Evolutionary conservation across 2,113 vertebrate genomes (phyloP).

Genomic region (Barnardius zonarius): DNA sequence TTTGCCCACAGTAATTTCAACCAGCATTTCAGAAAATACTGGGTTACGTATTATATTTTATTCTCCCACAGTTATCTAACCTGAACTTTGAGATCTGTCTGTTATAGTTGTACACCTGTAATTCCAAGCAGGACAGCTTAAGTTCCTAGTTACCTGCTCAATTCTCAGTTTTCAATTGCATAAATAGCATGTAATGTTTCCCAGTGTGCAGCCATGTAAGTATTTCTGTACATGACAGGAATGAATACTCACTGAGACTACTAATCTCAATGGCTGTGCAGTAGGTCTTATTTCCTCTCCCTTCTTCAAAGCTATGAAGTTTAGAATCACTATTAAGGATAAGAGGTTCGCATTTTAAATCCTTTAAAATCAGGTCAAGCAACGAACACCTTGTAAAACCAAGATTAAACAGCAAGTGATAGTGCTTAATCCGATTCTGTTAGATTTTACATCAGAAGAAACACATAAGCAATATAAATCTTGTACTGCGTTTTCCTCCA

Average conservation of each 20-base stretch:
- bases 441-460: slow-evolving; percentile 46
- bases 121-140: neutral
- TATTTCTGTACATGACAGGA: slow-evolving; percentile 13
- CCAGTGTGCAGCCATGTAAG: neutral
- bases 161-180: slow-evolving; percentile 28
- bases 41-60: neutral
- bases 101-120: neutral
- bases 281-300: neutral
- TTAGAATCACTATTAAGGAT: slow-evolving; percentile 17
- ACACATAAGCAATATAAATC: neutral
- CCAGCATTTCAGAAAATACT: neutral
- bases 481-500: neutral
- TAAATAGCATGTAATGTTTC: slow-evolving; percentile 29
- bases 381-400: slow-evolving; percentile 53
- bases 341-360: slow-evolving; percentile 55
- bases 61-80: neutral
- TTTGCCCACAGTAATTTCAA: neutral
- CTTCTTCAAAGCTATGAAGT: neutral
- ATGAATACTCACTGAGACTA: neutral
- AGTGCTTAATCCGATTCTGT: slow-evolving; percentile 58
- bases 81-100: neutral
- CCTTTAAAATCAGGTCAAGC: slow-evolving; percentile 57
- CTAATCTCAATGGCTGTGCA: neutral
- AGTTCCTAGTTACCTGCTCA: neutral
- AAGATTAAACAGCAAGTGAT: slow-evolving; percentile 65